Conservation (phyloP, 2,797 vertebrate species). For the Phaenicophaeus curvirostris region DNA sequence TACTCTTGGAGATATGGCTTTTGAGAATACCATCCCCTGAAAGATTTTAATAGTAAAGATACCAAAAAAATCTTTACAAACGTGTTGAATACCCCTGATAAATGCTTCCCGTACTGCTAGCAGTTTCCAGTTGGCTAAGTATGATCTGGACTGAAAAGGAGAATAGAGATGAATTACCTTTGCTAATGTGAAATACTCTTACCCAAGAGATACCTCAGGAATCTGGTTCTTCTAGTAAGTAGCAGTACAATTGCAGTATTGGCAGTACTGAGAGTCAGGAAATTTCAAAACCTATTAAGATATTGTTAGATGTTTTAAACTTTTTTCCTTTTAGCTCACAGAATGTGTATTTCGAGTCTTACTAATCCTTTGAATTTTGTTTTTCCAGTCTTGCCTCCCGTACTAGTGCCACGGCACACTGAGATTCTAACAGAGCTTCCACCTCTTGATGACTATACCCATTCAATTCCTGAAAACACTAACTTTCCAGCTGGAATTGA, state of each 20-base stretch:
- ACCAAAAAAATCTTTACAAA: not conserved
- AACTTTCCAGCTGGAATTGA: slow-evolving; percentile 98
- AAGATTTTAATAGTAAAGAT: not conserved
- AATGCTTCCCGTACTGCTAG: not conserved
- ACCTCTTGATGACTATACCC: slow-evolving; percentile 93
- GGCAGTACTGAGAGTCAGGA: not conserved
- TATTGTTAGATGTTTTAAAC: not conserved
- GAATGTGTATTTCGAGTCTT: not conserved
- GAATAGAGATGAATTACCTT: not conserved
- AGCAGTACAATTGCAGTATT: not conserved
- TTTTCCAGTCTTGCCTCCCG: slow-evolving; percentile 90
- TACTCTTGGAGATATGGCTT: not conserved
- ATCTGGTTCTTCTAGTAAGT: not conserved
- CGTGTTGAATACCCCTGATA: not conserved
- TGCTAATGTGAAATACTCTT: not conserved
- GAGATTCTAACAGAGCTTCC: slow-evolving; percentile 97
- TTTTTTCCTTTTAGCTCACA: not conserved
- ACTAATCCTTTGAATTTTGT: not conserved
- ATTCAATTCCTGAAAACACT: slow-evolving; percentile 99
- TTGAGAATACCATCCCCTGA: not conserved
- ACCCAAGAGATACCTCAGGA: not conserved
- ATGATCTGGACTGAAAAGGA: not conserved
- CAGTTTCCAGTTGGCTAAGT: not conserved
- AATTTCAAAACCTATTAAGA: not conserved
- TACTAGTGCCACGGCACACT: slow-evolving; percentile 94